phyloP scores from a whole-genome alignment of 2,888 invertebrate genomes.

The Caenorhabditis wallacei region DNA sequence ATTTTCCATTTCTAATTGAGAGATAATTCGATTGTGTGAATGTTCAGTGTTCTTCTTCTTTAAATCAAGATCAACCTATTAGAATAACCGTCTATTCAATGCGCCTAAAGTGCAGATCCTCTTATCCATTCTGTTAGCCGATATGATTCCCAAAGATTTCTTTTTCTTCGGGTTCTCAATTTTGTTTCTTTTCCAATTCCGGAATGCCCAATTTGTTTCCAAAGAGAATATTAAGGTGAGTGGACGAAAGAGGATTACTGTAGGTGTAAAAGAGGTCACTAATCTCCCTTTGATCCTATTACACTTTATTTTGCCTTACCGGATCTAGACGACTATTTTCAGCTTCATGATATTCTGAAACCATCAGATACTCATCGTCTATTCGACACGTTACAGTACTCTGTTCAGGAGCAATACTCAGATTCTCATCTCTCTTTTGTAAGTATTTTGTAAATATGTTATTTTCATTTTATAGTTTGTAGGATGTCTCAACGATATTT shows the following conservation, averaged over 20 bases:
- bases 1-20: constrained; percentile 27
- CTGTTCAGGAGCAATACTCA: constrained; percentile 62
- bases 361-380: constrained; percentile 68
- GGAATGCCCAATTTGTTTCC: constrained; percentile 38
- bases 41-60: constrained; percentile 3
- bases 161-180: neutral
- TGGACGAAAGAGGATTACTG: constrained; percentile 1
- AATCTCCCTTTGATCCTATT: neutral
- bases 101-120: constrained; percentile 44
- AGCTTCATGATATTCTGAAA: constrained; percentile 68
- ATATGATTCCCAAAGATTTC: constrained; percentile 22
- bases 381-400: constrained; percentile 66
- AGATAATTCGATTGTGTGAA: constrained; percentile 41
- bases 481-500: constrained; percentile 67
- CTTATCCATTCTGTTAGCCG: constrained; percentile 6
- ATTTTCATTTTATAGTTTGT: too few relatives aligned
- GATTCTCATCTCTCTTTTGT: constrained; percentile 58
- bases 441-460: constrained; percentile 20
- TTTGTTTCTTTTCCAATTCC: neutral
- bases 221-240: constrained; percentile 58
- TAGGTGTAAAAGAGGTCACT: neutral
- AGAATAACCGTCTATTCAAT: constrained; percentile 35
- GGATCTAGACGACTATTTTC: too few relatives aligned
- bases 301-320: too few relatives aligned
- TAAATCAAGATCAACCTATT: constrained; percentile 54